Evolutionary conservation across 2,888 invertebrate genomes (phyloP).

Genomic region (Cryptophagus acutangulus): DNA sequence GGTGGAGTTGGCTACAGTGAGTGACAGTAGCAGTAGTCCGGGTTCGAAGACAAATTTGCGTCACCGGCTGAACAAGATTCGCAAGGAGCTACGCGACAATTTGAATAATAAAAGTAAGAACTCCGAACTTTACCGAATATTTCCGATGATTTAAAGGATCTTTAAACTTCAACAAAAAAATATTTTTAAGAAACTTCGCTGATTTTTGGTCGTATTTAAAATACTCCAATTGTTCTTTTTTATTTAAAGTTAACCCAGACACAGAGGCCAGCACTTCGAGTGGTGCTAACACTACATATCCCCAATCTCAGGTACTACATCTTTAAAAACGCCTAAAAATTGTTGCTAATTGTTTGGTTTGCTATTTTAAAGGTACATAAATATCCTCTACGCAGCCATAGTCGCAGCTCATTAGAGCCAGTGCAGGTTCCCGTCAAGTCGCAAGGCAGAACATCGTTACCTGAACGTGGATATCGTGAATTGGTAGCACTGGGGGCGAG

Average conservation of each 20-base stretch:
- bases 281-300: constrained; percentile 33
- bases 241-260: constrained; percentile 19
- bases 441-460: constrained; percentile 18
- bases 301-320: constrained; percentile 16
- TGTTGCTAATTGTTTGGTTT: constrained; percentile 4
- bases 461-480: constrained; percentile 32
- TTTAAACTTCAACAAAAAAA: too few relatives aligned
- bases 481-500: constrained; percentile 56
- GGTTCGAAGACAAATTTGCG: constrained; percentile 5
- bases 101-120: too few relatives aligned
- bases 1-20: background rate
- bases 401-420: constrained; percentile 24
- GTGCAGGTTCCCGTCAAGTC: constrained; percentile 6
- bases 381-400: constrained; percentile 48
- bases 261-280: constrained; percentile 30
- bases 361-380: constrained; percentile 34
- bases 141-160: too few relatives aligned
- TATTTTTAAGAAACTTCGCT: too few relatives aligned
- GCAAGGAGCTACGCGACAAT: too few relatives aligned
- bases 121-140: too few relatives aligned
- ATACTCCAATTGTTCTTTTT: constrained; percentile 13
- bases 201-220: too few relatives aligned
- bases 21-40: constrained; percentile 1
- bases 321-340: constrained; percentile 1
- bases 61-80: too few relatives aligned